Percentiles rank a stretch among this genome's conserved stretches.
Evolutionary conservation across 2,797 vertebrate genomes (phyloP).

Genomic region (Rhinoraja longicauda): DNA sequence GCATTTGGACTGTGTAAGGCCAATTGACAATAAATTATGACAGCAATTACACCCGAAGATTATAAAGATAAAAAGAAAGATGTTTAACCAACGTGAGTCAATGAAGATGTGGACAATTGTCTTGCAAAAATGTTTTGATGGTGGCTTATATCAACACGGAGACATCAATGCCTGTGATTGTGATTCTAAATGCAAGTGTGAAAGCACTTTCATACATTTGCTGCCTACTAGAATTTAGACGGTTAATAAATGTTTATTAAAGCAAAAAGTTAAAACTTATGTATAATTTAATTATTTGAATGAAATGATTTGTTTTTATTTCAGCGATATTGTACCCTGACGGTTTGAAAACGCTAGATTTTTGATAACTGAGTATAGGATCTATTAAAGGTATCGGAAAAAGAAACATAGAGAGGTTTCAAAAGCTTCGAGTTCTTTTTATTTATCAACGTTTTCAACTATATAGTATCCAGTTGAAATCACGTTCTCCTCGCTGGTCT

Average conservation of each 20-base stretch:
- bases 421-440: background rate
- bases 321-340: background rate
- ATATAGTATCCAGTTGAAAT: constrained; percentile 30
- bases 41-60: background rate
- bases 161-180: background rate
- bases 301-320: background rate
- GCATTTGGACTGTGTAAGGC: background rate
- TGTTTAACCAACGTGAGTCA: constrained; percentile 2
- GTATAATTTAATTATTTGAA: background rate
- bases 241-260: background rate
- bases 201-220: background rate
- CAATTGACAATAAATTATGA: background rate
- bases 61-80: background rate
- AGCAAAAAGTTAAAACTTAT: background rate
- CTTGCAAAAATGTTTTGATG: background rate
- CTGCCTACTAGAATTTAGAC: background rate
- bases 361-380: background rate
- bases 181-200: background rate
- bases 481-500: background rate
- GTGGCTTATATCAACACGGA: background rate
- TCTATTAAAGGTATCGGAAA: background rate
- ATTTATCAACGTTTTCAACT: constrained; percentile 1
- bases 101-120: background rate
- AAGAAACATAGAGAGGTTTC: background rate
- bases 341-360: background rate